These are phyloP conservation scores for Lophotriccus pileatus DNA, from an alignment of 2,797 vertebrate species.

Conservation along the genomic window DNA sequence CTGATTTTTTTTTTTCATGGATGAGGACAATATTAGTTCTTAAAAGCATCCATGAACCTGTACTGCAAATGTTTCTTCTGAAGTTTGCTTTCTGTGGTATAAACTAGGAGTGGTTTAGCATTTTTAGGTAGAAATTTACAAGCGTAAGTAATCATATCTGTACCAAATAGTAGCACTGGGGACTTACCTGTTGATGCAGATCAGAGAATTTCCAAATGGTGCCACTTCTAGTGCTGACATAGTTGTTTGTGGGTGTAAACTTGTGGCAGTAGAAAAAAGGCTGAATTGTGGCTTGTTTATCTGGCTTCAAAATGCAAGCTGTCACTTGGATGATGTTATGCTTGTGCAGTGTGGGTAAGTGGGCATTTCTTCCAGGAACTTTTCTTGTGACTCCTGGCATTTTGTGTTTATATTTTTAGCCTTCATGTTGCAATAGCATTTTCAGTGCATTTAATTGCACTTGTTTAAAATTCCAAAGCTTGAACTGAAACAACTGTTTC, in stretches of 20 bases:
- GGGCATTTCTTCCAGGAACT: neutral
- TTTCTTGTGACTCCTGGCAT: neutral
- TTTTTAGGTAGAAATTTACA: neutral
- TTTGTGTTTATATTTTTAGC: neutral
- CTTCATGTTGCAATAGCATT: constrained; percentile 3
- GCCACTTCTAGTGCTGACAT: neutral
- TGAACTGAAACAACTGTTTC: neutral
- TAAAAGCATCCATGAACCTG: neutral
- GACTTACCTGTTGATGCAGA: neutral
- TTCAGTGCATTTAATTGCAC: neutral
- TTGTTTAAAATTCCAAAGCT: neutral
- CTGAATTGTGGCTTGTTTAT: neutral
- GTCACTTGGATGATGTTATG: fast-evolving
- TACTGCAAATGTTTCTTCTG: neutral
- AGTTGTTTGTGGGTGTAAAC: neutral
- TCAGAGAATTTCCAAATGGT: neutral
- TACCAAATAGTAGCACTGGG: neutral
- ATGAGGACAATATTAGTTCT: neutral
- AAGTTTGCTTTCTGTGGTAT: neutral
- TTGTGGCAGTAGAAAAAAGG: neutral
- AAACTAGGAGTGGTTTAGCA: neutral
- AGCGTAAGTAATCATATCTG: neutral
- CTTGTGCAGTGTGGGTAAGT: neutral
- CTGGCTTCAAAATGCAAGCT: neutral
- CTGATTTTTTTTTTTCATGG: neutral